Base-by-base conservation (phyloP, 2,797 vertebrate genomes). In the Argentina silus region DNA sequence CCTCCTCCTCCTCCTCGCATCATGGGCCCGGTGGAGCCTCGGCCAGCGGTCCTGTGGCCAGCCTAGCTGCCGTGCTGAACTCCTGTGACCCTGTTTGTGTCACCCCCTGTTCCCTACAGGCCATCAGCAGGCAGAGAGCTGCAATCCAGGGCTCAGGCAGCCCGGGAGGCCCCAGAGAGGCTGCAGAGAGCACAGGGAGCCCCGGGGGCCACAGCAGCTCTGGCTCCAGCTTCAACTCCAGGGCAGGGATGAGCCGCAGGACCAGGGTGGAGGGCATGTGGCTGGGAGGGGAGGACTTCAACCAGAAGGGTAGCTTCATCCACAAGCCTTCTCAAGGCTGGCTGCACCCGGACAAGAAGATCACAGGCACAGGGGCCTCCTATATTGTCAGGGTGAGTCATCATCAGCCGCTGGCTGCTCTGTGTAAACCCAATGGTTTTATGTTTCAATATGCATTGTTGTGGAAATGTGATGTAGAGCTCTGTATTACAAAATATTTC, bases 291-390 rank as follows among this genome's bases (percentile, higher is more conserved):
- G 96, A 95, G 51, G 96, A 97, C 67, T 94, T 96, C 89, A 94
- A 80, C 83, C 96, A 96, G 78, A 96, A 95, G 81, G 95, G 95
- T 48, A 95, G 93, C 84, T 97, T 98, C 87, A 95, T 98, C 88
- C 95, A 96, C 89, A 98, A 97, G 86, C 97, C 97, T 0, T 92
- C 96, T 21, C 96, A 97, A 81, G 97, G 97, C 56, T 98, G 97
- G 97, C 88, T 97, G 74, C 96, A 98, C 85, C 92, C 96, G 3
- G 97, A 98, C 80, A 95, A 95, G 85, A 93, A 93, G 87, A 96
- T 98, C 66, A 86, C 92, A 78, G 95, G 96, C 72, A 92, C 95
- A 0, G 97, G 97, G 4, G 95, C 95, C 27, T 96, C 95, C 56
- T 98, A 98, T 78, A 94, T 97, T 50, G 96, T 98, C 76, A 93